phyloP scores from a whole-genome alignment of 2,113 vertebrate species.

The Phycodurus eques region DNA sequence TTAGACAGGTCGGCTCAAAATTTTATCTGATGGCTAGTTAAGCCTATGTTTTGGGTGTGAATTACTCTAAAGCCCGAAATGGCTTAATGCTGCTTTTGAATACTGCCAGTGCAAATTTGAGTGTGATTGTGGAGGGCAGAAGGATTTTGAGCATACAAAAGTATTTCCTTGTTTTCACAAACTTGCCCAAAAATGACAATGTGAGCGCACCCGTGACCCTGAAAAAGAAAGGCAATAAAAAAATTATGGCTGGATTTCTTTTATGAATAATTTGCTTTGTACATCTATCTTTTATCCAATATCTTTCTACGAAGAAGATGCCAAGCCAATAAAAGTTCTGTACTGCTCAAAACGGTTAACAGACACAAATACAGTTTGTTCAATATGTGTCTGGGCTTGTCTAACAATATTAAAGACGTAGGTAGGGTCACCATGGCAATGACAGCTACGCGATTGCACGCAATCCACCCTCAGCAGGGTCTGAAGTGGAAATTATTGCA shows the following conservation, averaged over 20 bases:
- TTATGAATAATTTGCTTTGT: no score
- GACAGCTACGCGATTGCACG: no score
- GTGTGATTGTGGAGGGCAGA: background rate
- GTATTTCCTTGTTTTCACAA: background rate
- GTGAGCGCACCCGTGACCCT: background rate
- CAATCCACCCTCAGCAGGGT: no score
- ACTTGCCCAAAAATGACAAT: no score
- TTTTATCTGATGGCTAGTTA: background rate
- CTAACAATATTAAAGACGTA: no score
- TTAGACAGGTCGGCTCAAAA: background rate
- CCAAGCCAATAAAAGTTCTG: background rate
- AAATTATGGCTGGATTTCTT: background rate
- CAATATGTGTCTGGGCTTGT: no score
- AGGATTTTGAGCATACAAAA: constrained; percentile 2
- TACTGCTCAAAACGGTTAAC: background rate
- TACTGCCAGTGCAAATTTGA: background rate
- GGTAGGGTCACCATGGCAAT: no score
- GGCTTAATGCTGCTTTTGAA: background rate
- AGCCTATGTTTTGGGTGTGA: constrained; percentile 4
- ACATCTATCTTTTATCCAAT: no score
- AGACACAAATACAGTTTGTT: background rate
- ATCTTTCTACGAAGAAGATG: background rate
- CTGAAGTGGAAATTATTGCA: no score
- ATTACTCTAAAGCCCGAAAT: background rate
- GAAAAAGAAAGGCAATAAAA: background rate